A percentile compares a stretch with the other conserved stretches of the same genome.
phyloP scores from a whole-genome alignment of 2,888 invertebrate genomes.

The Eubasilissa splendida region DNA sequence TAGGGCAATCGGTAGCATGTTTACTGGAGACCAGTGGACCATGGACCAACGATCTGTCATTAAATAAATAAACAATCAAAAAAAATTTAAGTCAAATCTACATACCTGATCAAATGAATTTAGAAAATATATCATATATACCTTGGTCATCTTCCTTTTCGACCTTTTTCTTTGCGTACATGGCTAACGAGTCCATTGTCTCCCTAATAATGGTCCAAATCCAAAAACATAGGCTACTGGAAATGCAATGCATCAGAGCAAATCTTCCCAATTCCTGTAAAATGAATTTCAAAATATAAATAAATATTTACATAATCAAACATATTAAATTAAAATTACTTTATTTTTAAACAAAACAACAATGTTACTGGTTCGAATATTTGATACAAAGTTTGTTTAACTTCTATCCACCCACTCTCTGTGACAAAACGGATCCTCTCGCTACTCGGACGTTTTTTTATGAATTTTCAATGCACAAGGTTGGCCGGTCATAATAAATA shows the following conservation, averaged over 20 bases:
- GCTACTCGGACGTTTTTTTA: too few relatives aligned
- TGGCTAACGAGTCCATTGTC: conserved; percentile 77
- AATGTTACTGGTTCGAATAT: too few relatives aligned
- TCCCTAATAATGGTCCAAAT: conserved; percentile 83
- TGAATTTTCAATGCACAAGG: too few relatives aligned
- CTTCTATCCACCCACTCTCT: too few relatives aligned
- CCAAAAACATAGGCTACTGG: conserved; percentile 87
- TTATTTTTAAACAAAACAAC: too few relatives aligned
- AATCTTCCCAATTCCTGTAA: conserved; percentile 76
- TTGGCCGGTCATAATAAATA: too few relatives aligned
- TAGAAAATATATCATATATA: not conserved
- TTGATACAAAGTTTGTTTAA: too few relatives aligned
- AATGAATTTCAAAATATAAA: not conserved
- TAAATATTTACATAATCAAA: too few relatives aligned
- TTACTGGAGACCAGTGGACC: conserved; percentile 7
- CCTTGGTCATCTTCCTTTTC: conserved; percentile 28
- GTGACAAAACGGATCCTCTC: too few relatives aligned
- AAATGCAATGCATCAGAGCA: conserved; percentile 86
- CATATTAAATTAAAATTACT: too few relatives aligned
- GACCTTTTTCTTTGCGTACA: conserved; percentile 64
- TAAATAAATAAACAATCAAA: not conserved
- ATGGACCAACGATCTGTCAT: not conserved
- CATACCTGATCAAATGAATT: not conserved
- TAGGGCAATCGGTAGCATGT: conserved; percentile 60
- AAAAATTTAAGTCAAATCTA: not conserved